These are phyloP conservation scores for Gymnobelideus leadbeateri DNA, from an alignment of 2,113 vertebrate species.

Conservation along the genomic window DNA sequence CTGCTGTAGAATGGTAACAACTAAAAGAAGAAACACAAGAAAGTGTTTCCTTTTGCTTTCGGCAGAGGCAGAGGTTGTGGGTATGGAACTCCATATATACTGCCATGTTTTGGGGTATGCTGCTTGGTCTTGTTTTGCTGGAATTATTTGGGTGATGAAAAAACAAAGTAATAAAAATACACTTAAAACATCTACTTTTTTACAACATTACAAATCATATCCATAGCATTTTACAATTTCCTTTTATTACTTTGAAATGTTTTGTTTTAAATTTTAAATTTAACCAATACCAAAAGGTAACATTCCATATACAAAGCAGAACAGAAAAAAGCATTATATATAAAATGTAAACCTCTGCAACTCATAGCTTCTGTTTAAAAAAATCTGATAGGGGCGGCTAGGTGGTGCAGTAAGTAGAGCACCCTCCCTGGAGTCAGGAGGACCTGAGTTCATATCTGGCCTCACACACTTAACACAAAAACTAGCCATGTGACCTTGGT, in stretches of 20 bases:
- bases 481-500: too few species aligned
- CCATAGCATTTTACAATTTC: neutral
- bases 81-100: neutral
- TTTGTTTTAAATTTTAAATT: neutral
- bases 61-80: neutral
- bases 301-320: neutral
- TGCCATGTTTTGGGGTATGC: neutral
- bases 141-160: too few species aligned
- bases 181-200: neutral
- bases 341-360: conserved; percentile 34
- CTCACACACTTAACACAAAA: too few species aligned
- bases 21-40: neutral
- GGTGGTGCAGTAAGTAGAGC: too few species aligned
- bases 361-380: too few species aligned
- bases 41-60: neutral
- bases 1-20: neutral
- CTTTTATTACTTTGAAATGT: too few species aligned
- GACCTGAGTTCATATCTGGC: too few species aligned
- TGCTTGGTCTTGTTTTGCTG: neutral
- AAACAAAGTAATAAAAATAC: neutral
- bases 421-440: too few species aligned
- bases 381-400: too few species aligned
- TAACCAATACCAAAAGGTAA: neutral
- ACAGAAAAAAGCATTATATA: conserved; percentile 21
- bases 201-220: neutral